These are phyloP conservation scores for Tyria jacobaeae DNA, from an alignment of 2,888 invertebrate genomes.

Conservation along the genomic window DNA sequence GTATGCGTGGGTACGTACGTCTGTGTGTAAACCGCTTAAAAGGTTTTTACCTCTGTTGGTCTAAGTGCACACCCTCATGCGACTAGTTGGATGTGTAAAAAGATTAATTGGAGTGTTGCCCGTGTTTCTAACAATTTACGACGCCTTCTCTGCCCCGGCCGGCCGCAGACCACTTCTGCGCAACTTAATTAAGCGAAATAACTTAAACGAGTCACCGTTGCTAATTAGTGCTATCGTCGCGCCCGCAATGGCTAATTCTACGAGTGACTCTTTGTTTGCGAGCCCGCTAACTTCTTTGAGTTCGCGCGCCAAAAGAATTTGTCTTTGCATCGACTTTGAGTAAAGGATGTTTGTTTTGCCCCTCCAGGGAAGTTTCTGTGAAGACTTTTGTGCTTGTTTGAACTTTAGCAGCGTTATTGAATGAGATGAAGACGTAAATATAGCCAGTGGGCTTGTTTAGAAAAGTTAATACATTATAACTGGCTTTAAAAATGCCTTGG, in stretches of 20 bases:
- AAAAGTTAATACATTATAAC: constrained; percentile 34
- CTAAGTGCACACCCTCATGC: constrained; percentile 79
- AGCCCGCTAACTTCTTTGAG: constrained; percentile 79
- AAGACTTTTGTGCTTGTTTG: constrained; percentile 67
- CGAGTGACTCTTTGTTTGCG: constrained; percentile 82
- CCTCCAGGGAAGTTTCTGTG: constrained; percentile 59
- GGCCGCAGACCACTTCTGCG: constrained; percentile 85
- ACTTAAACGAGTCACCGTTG: constrained; percentile 84
- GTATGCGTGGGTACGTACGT: constrained; percentile 37
- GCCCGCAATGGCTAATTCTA: constrained; percentile 78
- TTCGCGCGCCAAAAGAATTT: constrained; percentile 83
- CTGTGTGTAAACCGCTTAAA: constrained; percentile 69
- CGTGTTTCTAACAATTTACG: constrained; percentile 83
- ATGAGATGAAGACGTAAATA: constrained; percentile 47
- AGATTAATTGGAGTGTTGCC: constrained; percentile 86
- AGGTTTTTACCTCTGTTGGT: constrained; percentile 70
- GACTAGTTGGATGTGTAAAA: constrained; percentile 85
- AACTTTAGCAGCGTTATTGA: constrained; percentile 61
- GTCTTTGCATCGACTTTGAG: constrained; percentile 82
- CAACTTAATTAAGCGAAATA: constrained; percentile 86
- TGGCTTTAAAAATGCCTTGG: constrained; percentile 13
- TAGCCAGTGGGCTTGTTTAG: constrained; percentile 47
- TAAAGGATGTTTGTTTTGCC: constrained; percentile 80
- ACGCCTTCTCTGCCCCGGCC: constrained; percentile 78
- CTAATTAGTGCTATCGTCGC: constrained; percentile 84